phyloP scores from a whole-genome alignment of 2,888 invertebrate genomes.

The Leptopterna dolabrata region DNA sequence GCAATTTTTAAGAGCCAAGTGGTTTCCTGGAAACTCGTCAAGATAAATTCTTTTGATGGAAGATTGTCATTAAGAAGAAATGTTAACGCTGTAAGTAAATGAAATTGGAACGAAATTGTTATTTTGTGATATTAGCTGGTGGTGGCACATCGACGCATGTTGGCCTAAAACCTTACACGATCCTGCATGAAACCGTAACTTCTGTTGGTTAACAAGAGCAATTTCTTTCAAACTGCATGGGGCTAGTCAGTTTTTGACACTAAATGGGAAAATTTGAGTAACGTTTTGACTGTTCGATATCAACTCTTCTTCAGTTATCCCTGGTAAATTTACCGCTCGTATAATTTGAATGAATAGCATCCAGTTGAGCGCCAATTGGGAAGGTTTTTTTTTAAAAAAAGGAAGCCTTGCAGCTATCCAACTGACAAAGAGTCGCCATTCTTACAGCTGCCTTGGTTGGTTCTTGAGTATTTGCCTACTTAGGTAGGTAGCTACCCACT shows the following conservation, averaged over 20 bases:
- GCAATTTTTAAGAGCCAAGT: background rate
- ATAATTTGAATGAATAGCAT: too few species aligned
- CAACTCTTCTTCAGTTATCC: too few species aligned
- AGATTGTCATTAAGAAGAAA: conserved; percentile 36
- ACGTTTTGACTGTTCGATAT: too few species aligned
- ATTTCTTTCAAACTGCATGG: background rate
- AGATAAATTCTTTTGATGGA: conserved; percentile 13
- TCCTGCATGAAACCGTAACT: conserved; percentile 4
- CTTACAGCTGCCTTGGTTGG: too few species aligned
- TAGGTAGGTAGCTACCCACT: too few species aligned
- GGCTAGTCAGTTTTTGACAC: background rate
- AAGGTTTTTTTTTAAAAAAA: too few species aligned
- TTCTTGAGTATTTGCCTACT: too few species aligned
- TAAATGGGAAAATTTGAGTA: too few species aligned
- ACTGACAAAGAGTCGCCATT: too few species aligned
- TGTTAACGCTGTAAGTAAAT: conserved; percentile 40
- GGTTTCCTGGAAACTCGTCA: background rate
- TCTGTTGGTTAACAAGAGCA: background rate
- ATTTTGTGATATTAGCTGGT: conserved; percentile 27
- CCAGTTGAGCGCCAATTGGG: too few species aligned
- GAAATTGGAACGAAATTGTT: background rate
- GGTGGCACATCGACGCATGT: conserved; percentile 54
- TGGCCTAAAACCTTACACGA: background rate
- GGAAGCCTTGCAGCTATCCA: too few species aligned
- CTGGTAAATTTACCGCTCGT: too few species aligned